These are phyloP conservation scores for Dryoscopus gambensis DNA, from an alignment of 2,113 vertebrate species.

Conservation along the genomic window DNA sequence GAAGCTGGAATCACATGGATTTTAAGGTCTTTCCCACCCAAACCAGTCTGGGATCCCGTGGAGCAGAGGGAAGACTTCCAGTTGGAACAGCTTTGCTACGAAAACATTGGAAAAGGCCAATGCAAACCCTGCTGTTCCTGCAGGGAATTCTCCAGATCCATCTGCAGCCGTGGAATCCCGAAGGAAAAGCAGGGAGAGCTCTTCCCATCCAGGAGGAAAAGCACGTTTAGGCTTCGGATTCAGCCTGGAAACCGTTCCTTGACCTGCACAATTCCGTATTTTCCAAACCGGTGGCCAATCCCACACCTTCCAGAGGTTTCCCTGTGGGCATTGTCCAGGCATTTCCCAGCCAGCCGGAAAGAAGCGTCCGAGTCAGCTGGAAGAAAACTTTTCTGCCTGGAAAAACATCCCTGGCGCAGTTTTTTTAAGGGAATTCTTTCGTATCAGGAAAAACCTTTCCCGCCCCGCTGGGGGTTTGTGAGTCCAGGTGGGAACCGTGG, in stretches of 20 bases:
- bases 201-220: not conserved
- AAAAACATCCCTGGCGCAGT: not conserved
- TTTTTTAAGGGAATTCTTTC: not conserved
- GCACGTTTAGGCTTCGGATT: not conserved
- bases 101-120: fast-evolving
- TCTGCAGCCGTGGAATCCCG: not conserved
- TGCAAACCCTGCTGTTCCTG: not conserved
- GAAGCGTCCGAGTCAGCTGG: not conserved
- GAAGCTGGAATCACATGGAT: not conserved
- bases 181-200: not conserved
- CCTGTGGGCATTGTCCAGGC: not conserved
- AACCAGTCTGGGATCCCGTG: not conserved
- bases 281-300: not conserved
- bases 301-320: not conserved
- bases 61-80: not conserved
- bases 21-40: not conserved
- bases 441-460: fast-evolving
- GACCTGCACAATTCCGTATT: not conserved
- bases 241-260: not conserved
- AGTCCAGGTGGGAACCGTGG: not conserved
- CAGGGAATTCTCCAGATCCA: not conserved
- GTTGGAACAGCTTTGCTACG: not conserved
- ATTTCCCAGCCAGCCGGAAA: not conserved
- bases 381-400: not conserved
- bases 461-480: not conserved